Percentiles rank a stretch among this genome's conserved stretches.
These are phyloP conservation scores for Corydoras maculifer DNA, from an alignment of 2,113 vertebrate species.

Conservation along the genomic window DNA sequence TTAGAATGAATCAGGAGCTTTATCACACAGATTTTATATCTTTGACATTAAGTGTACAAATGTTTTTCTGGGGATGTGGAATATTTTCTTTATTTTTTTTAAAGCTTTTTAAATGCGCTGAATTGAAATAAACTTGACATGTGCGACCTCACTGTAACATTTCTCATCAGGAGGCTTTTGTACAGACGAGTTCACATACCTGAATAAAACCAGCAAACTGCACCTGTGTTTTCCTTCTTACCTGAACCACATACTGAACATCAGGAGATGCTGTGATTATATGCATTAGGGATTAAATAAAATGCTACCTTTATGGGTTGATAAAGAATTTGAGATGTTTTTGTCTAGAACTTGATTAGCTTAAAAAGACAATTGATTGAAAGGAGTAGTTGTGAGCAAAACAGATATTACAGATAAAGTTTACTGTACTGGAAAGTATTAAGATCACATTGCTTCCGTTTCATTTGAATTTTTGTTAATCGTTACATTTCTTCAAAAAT, in stretches of 20 bases:
- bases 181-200: constrained; percentile 27
- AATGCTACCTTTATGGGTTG: too few relatives aligned
- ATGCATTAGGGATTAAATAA: too few relatives aligned
- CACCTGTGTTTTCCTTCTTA: not conserved
- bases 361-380: too few relatives aligned
- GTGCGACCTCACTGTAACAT: constrained; percentile 26
- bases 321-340: too few relatives aligned
- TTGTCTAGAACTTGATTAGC: too few relatives aligned
- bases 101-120: constrained; percentile 16
- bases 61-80: constrained; percentile 4
- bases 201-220: constrained; percentile 16
- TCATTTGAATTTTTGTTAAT: too few relatives aligned
- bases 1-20: constrained; percentile 1
- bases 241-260: not conserved
- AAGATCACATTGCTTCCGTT: too few relatives aligned
- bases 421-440: too few relatives aligned
- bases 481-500: too few relatives aligned
- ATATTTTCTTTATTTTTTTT: constrained; percentile 10
- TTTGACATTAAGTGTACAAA: not conserved
- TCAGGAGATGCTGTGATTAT: too few relatives aligned
- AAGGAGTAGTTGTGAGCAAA: too few relatives aligned
- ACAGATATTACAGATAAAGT: too few relatives aligned
- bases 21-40: constrained; percentile 12
- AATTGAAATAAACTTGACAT: constrained; percentile 13
- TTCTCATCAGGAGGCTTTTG: constrained; percentile 22